Percentiles rank a stretch among this genome's conserved stretches.
phyloP scores from a whole-genome alignment of 2,113 vertebrate genomes.

The Caracal caracal region DNA sequence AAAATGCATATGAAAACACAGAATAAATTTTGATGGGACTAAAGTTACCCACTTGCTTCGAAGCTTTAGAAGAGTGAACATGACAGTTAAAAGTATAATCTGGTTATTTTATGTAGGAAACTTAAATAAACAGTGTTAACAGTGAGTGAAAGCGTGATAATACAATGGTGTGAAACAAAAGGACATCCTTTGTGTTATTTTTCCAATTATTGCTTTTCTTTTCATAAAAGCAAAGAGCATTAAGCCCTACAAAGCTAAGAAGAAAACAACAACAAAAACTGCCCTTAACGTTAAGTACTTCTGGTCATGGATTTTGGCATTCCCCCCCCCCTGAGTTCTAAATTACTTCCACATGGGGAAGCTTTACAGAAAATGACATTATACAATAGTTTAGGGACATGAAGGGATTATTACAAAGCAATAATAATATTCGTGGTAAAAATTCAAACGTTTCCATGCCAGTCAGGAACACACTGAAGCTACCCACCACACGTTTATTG shows the following conservation, averaged over 20 bases:
- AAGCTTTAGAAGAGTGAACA: neutral
- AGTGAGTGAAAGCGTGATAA: neutral
- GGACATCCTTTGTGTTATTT: slow-evolving; percentile 8
- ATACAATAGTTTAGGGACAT: slow-evolving; percentile 66
- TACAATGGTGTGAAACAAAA: neutral
- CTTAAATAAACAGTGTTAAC: neutral
- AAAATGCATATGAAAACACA: neutral
- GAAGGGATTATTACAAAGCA: slow-evolving; percentile 35
- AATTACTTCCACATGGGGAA: slow-evolving; percentile 75
- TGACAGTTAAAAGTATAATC: neutral
- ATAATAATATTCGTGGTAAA: slow-evolving; percentile 75
- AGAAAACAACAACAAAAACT: neutral
- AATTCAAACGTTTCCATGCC: slow-evolving; percentile 47
- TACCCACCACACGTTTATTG: neutral
- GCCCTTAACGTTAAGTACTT: slow-evolving; percentile 73
- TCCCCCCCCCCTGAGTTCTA: slow-evolving; percentile 67
- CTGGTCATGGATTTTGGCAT: slow-evolving; percentile 71
- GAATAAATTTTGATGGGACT: neutral
- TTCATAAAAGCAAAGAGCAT: slow-evolving; percentile 58
- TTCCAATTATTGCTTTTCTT: slow-evolving; percentile 70
- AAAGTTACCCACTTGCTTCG: neutral
- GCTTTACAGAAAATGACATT: slow-evolving; percentile 76
- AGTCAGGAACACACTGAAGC: neutral
- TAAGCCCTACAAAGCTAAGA: slow-evolving; percentile 67
- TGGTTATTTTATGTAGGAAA: neutral